Conservation (phyloP, 2,113 vertebrate genomes). For the Pongo pygmaeus region DNA sequence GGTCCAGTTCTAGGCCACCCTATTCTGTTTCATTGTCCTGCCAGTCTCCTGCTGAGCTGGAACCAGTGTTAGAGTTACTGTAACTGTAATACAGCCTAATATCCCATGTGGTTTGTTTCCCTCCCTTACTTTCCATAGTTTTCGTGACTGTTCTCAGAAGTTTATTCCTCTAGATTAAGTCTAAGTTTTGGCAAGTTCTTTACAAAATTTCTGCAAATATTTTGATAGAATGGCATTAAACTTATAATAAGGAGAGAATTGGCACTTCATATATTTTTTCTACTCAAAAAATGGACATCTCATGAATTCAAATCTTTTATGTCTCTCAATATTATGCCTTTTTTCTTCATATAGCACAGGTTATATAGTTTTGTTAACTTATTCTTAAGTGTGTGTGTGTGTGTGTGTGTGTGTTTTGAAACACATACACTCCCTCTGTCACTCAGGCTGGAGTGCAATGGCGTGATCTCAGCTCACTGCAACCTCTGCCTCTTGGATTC, state of each 20-base stretch:
- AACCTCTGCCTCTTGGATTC: too few relatives aligned
- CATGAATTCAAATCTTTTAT: background rate
- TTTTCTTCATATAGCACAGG: background rate
- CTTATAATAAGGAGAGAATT: background rate
- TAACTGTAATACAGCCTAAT: background rate
- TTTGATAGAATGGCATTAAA: background rate
- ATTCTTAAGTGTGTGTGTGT: background rate
- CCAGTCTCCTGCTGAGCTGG: background rate
- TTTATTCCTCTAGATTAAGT: background rate
- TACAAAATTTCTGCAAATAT: background rate
- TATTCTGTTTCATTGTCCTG: background rate
- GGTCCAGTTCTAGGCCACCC: background rate
- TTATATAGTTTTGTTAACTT: background rate
- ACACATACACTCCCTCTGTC: too few relatives aligned
- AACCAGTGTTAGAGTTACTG: background rate
- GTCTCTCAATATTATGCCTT: background rate
- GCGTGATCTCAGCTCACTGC: too few relatives aligned
- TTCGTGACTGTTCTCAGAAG: background rate
- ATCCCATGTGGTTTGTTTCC: background rate
- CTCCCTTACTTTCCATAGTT: background rate
- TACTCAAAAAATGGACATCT: background rate
- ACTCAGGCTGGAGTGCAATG: too few relatives aligned
- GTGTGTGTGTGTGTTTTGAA: too few relatives aligned
- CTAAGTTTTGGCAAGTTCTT: constrained; percentile 2
- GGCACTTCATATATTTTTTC: background rate